phyloP scores from a whole-genome alignment of 35 echinoderm and acorn worm genomes.

The Apostichopus japonicus region DNA sequence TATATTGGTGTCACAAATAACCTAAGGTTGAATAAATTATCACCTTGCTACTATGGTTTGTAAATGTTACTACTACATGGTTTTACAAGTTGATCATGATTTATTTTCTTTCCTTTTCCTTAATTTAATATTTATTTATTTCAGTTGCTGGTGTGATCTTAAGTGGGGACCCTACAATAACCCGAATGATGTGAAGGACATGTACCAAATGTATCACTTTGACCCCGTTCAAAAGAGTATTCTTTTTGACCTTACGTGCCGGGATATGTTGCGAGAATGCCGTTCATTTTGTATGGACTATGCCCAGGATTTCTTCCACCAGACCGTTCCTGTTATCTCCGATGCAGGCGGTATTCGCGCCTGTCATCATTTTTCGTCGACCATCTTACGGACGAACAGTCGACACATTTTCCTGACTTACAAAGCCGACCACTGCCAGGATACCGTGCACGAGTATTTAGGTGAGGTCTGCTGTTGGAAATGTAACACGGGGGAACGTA shows the following conservation, averaged over 20 bases:
- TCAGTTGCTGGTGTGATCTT: constrained; percentile 41
- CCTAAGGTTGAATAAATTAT: too few species aligned
- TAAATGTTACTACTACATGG: too few species aligned
- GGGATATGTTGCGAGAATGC: constrained; percentile 38
- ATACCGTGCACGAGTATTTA: constrained; percentile 21
- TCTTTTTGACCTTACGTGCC: constrained; percentile 30
- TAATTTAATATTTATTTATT: neutral
- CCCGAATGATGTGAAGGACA: constrained; percentile 6
- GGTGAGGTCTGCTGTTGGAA: constrained; percentile 50
- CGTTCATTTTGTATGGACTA: constrained; percentile 14
- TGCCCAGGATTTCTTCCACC: constrained; percentile 1
- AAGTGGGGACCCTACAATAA: constrained; percentile 51
- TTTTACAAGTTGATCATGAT: too few species aligned
- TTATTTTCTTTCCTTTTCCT: too few species aligned
- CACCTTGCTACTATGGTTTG: too few species aligned
- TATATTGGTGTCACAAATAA: too few species aligned
- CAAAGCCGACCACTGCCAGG: constrained; percentile 49
- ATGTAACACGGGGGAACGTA: neutral
- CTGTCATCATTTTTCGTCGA: constrained; percentile 35
- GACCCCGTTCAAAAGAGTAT: constrained; percentile 36
- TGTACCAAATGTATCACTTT: constrained; percentile 44
- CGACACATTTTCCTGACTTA: constrained; percentile 22
- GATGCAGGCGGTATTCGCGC: constrained; percentile 2
- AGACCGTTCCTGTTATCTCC: constrained; percentile 11
- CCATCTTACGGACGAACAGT: constrained; percentile 18